Percentiles rank a stretch among this genome's conserved stretches.
Evolutionary conservation across 2,797 vertebrate genomes (phyloP).

Genomic region (Hydrolagus colliei): DNA sequence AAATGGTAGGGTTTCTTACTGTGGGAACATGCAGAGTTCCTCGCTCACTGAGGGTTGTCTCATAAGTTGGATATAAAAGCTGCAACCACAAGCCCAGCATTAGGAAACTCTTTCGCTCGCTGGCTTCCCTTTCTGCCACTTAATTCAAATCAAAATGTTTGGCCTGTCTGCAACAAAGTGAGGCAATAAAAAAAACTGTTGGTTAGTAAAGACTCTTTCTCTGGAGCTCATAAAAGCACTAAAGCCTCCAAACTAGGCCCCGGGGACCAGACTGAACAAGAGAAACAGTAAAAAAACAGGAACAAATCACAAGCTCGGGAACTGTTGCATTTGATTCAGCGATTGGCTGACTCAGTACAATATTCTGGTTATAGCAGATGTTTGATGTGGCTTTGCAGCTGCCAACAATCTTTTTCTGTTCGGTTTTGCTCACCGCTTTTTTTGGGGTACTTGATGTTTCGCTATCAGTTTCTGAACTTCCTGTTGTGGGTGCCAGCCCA

Average conservation of each 20-base stretch:
- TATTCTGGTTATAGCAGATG: neutral
- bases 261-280: neutral
- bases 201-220: neutral
- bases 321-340: neutral
- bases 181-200: neutral
- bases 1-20: no score
- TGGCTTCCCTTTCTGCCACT: neutral
- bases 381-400: neutral
- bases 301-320: neutral
- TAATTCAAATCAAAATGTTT: neutral
- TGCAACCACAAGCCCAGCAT: no score
- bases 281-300: neutral
- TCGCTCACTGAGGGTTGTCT: no score
- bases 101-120: no score
- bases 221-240: neutral
- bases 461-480: no score
- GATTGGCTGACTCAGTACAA: neutral
- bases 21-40: no score
- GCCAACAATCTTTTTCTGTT: neutral
- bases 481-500: no score
- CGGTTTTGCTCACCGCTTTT: neutral
- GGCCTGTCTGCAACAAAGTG: neutral
- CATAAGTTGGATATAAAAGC: no score
- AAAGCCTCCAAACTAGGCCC: neutral
- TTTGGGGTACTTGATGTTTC: neutral